phyloP scores from a whole-genome alignment of 2,797 vertebrate genomes.

The Melanotaenia maccullochi region DNA sequence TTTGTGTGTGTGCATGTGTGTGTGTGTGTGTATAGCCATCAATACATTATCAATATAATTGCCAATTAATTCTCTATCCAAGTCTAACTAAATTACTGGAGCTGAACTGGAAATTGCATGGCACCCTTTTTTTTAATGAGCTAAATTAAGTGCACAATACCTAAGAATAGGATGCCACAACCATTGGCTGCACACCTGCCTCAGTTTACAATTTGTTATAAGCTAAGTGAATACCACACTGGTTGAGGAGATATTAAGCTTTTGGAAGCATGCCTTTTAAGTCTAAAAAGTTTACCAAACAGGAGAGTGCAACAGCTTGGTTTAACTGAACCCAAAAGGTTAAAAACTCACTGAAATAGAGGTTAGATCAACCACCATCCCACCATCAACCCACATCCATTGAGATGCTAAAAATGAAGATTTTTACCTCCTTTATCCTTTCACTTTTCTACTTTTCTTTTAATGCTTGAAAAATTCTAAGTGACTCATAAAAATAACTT shows the following conservation, averaged over 20 bases:
- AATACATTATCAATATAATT: background rate
- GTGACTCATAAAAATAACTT: background rate
- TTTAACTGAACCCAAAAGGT: background rate
- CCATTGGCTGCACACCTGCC: background rate
- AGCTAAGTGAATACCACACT: background rate
- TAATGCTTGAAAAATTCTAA: background rate
- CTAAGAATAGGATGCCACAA: background rate
- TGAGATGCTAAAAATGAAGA: background rate
- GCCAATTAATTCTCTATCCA: background rate
- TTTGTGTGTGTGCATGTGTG: too few species aligned
- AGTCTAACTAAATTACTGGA: background rate
- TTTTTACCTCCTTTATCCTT: constrained; percentile 20
- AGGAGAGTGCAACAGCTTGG: background rate
- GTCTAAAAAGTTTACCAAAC: rapidly evolving
- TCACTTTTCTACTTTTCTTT: constrained; percentile 5
- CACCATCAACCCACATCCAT: background rate
- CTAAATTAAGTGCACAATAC: background rate
- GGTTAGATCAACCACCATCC: background rate
- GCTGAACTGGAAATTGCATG: background rate
- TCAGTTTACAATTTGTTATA: background rate
- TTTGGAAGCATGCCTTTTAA: background rate
- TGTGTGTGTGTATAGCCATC: background rate
- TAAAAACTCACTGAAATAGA: background rate
- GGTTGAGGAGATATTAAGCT: background rate
- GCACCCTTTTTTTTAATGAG: background rate